These are phyloP conservation scores for Hyla sarda DNA, from an alignment of 2,113 vertebrate species.

Conservation along the genomic window DNA sequence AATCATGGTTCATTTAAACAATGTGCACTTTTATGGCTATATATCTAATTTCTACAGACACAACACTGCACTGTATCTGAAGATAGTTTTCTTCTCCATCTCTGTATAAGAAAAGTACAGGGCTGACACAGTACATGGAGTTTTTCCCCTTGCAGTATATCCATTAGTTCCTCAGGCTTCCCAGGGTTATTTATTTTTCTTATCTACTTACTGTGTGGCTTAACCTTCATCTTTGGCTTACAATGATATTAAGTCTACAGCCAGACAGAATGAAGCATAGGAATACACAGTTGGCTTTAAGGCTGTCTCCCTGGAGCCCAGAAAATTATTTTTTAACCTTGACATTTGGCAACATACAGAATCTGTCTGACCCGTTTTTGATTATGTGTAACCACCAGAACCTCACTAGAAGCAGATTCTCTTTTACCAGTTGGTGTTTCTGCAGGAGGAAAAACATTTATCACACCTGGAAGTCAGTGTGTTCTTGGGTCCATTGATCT, in stretches of 20 bases:
- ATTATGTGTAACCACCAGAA: slow-evolving; percentile 18
- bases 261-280: not conserved
- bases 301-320: not conserved
- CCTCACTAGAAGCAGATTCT: slow-evolving; percentile 25
- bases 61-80: no score
- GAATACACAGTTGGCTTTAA: not conserved
- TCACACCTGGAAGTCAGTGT: slow-evolving; percentile 28
- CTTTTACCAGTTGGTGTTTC: slow-evolving; percentile 24
- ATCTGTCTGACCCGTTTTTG: slow-evolving; percentile 38
- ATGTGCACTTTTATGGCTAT: no score
- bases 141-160: not conserved
- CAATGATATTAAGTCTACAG: slow-evolving; percentile 34
- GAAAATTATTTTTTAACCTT: slow-evolving; percentile 40
- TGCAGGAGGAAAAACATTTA: slow-evolving; percentile 33
- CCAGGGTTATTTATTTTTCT: not conserved
- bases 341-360: slow-evolving; percentile 39
- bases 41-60: no score
- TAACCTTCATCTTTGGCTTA: slow-evolving; percentile 26
- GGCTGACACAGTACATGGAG: not conserved
- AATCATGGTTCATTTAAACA: no score
- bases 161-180: not conserved
- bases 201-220: not conserved
- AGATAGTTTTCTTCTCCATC: no score
- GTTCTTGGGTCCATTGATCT: slow-evolving; percentile 30
- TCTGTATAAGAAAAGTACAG: not conserved